Evolutionary conservation across 2,797 vertebrate genomes (phyloP), one percentile per base, ranked within the genome.

Genomic region (Sebastes taczanowskii): DNA sequence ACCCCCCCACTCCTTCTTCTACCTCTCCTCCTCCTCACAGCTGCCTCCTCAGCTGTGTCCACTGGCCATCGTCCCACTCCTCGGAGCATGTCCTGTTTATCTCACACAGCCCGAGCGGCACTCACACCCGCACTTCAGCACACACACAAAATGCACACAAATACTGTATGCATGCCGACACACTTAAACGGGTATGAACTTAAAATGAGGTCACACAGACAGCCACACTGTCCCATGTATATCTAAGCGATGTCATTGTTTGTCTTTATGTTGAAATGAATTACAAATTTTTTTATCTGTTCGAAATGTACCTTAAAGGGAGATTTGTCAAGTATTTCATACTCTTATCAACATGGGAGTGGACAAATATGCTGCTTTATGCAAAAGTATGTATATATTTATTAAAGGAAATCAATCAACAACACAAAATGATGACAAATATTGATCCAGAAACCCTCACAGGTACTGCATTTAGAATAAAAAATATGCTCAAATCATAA

Each of bases 21-120:
- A 67, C 74, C 69, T 72, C 86, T 83, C 81, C 87, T 90, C 87
- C 83, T 91, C 88, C 84, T 83, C 87, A 92, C 94, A 94, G 92
- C 93, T 94, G 92, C 93, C 91, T 91, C 90, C 84, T 94, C 92
- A 92, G 93, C 93, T 94, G 93, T 93, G 93, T 94, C 92, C 88
- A 89, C 91, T 94, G 92, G 92, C 93, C 81, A 49, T 73, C 56
- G 69, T 92, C 93, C 91, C 91, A 87, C 89, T 91, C 82, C 84
- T 87, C 38, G 6, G 83, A 91, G 91, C 88, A 90, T 90, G 93
- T 95, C 92, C 92, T 94, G 93, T 94, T 94, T 92, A 93, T 91
- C 90, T 85, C 83, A 38, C 80, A 60, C 76, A 73, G 77, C 56
- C 60, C 58, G 14, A 82, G 80, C 74, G 38, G 78, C 68, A 61